A percentile compares a stretch with the other conserved stretches of the same genome.
These are phyloP conservation scores for Sitodiplosis mosellana DNA, from an alignment of 1,140 invertebrate species.

Conservation along the genomic window DNA sequence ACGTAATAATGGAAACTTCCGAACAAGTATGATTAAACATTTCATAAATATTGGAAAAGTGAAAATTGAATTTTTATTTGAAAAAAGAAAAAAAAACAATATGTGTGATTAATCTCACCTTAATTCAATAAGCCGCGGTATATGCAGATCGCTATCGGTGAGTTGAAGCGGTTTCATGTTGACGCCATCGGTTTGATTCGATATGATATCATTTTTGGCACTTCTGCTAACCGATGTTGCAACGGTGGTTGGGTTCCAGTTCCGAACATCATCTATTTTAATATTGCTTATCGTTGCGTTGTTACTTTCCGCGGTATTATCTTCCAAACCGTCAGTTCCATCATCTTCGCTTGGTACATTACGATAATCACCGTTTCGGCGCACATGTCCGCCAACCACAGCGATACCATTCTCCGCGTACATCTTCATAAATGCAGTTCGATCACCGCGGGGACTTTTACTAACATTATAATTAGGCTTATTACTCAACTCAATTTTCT, in stretches of 20 bases:
- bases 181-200: conserved; percentile 6
- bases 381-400: conserved; percentile 18
- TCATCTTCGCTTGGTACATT: conserved; percentile 43
- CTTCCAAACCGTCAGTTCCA: conserved; percentile 32
- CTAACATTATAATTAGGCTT: conserved; percentile 14
- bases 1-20: too few relatives aligned
- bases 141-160: conserved; percentile 33
- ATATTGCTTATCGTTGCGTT: neutral
- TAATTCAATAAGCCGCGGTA: conserved; percentile 34
- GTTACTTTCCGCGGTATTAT: conserved; percentile 25
- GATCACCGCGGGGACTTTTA: conserved; percentile 7
- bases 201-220: conserved; percentile 12
- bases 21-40: too few relatives aligned
- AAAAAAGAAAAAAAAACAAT: neutral
- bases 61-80: too few relatives aligned
- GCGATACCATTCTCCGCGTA: conserved; percentile 9
- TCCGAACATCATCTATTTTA: neutral
- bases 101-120: conserved; percentile 21
- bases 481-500: conserved; percentile 54
- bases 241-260: conserved; percentile 10
- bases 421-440: neutral
- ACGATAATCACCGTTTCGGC: conserved; percentile 46
- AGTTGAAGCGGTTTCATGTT: conserved; percentile 6
- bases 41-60: too few relatives aligned
- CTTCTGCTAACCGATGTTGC: conserved; percentile 17